phyloP scores from a whole-genome alignment of 2,113 vertebrate species.

The Nothobranchius kuhntae region DNA sequence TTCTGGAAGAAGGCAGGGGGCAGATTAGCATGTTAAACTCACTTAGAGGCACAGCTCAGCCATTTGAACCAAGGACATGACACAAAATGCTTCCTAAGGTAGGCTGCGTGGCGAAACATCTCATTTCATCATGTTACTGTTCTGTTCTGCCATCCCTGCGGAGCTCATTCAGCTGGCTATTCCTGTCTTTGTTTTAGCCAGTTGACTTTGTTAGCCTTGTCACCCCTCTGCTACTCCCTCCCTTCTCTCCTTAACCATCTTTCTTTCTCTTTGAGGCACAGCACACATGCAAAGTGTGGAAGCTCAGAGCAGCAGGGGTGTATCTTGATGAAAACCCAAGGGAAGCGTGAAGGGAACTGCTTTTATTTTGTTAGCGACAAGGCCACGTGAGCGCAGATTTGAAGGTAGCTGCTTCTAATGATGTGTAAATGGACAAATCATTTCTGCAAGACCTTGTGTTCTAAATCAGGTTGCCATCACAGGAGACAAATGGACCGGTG shows the following conservation, averaged over 20 bases:
- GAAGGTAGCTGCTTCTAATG: background rate
- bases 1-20: conserved; percentile 33
- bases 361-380: conserved; percentile 62
- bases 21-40: conserved; percentile 51
- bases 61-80: conserved; percentile 34
- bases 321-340: conserved; percentile 57
- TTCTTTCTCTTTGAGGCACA: conserved; percentile 27
- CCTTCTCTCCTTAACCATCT: background rate
- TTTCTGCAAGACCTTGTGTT: background rate
- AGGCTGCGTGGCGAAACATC: conserved; percentile 38
- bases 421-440: conserved; percentile 1
- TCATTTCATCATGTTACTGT: conserved; percentile 33
- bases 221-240: background rate
- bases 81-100: conserved; percentile 16
- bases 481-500: background rate
- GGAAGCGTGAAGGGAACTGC: conserved; percentile 55
- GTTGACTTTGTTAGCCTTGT: conserved; percentile 16
- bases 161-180: conserved; percentile 47
- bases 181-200: conserved; percentile 46
- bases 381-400: conserved; percentile 1
- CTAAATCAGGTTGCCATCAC: background rate
- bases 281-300: conserved; percentile 45
- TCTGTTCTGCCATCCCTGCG: conserved; percentile 27
- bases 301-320: conserved; percentile 37
- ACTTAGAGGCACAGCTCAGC: conserved; percentile 38